These are phyloP conservation scores for Scrobipalpa atriplicella DNA, from an alignment of 2,888 invertebrate species.

Conservation along the genomic window DNA sequence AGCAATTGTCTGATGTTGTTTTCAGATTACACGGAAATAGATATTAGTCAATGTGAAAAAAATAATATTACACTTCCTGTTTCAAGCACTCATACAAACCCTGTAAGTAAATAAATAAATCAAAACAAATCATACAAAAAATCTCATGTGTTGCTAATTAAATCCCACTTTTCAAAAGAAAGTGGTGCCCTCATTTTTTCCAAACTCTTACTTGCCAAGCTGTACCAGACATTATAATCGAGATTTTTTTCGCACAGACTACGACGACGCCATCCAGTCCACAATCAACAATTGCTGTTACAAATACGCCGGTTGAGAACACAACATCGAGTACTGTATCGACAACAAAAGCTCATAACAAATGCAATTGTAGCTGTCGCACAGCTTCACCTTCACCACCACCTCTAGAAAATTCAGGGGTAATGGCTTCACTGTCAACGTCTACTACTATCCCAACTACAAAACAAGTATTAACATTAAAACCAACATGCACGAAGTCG, in stretches of 20 bases:
- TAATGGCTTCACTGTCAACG: constrained; percentile 1
- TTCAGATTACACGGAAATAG: constrained; percentile 5
- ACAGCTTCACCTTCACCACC: constrained; percentile 24
- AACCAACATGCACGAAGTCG: neutral
- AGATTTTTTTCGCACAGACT: constrained; percentile 8
- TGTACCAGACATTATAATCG: too few relatives aligned
- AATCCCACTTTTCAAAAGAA: too few relatives aligned
- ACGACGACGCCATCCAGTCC: neutral
- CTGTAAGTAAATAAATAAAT: neutral
- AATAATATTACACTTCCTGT: neutral
- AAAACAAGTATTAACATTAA: constrained; percentile 28
- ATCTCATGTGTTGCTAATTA: too few relatives aligned
- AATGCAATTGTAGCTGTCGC: constrained; percentile 28
- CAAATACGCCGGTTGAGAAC: too few relatives aligned
- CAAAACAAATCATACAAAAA: neutral
- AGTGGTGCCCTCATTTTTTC: too few relatives aligned
- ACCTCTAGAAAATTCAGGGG: neutral
- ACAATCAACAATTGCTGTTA: neutral
- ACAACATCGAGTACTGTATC: constrained; percentile 5
- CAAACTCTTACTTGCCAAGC: too few relatives aligned
- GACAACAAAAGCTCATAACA: neutral
- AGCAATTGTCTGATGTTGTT: neutral
- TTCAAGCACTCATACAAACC: neutral
- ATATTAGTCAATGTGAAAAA: neutral
- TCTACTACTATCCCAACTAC: constrained; percentile 15